A percentile compares a stretch with the other conserved stretches of the same genome.
Conservation (phyloP, 2,113 vertebrate species). For the Chlamydotis undulata region DNA sequence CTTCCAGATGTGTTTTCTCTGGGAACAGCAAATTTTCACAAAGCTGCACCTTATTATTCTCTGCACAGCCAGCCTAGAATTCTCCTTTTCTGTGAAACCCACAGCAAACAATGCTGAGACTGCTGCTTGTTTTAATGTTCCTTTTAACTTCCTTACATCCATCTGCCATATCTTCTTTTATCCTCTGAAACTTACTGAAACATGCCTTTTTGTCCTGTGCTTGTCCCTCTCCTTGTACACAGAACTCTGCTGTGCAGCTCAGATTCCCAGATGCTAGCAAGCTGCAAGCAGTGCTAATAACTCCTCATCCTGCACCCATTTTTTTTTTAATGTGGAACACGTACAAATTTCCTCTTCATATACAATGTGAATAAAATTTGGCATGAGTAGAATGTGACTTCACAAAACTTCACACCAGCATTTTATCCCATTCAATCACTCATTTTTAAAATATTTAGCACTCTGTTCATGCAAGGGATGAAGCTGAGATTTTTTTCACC, state of each 20-base stretch:
- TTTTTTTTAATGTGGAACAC: not conserved
- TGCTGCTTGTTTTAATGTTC: not conserved
- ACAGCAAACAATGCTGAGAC: not conserved
- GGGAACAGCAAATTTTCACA: conserved; percentile 31
- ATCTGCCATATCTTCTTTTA: conserved; percentile 1
- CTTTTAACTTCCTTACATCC: not conserved
- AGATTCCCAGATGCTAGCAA: not conserved
- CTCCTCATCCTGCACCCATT: not conserved
- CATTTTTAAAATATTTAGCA: not conserved
- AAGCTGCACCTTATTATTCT: conserved; percentile 37
- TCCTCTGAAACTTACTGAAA: not conserved
- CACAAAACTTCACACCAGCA: not conserved
- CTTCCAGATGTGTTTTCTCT: conserved; percentile 32
- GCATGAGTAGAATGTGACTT: not conserved
- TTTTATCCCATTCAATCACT: not conserved
- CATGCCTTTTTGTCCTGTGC: not conserved
- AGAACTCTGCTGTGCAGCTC: not conserved
- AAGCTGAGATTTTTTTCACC: not conserved
- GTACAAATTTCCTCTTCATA: not conserved
- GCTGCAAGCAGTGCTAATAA: not conserved
- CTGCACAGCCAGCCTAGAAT: not conserved
- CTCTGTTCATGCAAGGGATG: not conserved
- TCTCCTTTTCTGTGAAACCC: not conserved
- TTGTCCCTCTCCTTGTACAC: not conserved
- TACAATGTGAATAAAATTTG: not conserved